Evolutionary conservation across 1,140 invertebrate genomes (phyloP), one percentile per base, ranked within the genome.

Genomic region (Pseudomyrmex dendroicus): DNA sequence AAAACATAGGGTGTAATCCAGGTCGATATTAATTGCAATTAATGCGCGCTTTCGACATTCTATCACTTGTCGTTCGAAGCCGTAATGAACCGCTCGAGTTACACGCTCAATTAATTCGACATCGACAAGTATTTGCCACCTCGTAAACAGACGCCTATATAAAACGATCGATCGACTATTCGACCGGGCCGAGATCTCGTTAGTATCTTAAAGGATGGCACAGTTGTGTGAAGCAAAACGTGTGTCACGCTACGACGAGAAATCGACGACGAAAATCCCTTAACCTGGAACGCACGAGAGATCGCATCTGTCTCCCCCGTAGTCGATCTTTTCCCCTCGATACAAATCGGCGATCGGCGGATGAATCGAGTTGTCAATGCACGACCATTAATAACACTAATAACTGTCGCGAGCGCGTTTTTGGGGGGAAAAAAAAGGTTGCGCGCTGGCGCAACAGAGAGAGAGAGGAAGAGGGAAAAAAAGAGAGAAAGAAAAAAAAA

Each of bases 341-440:
- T 83, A 76, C 85, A 82, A 86, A 86, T 86, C 63, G 68, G n/a
- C 48, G 87, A 88, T 88, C 84, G 73, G 50, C 35, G 82, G 73
- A 89, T 82, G 86, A 86, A 88, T 86, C 87, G 89, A 89, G 83
- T 88, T 86, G 84, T 91, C 90, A 91, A 93, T 91, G 86, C 72
- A 64, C 67, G 48, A 90, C 89, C 91, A 94, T 94, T 93, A 93
- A 94, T 93, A 94, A 94, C 90, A 85, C 91, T 94, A 94, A 94
- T 94, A 93, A 92, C 92, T 90, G 92, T 92, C 91, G 90, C 86
- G 54, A 84, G 61, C 59, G 57, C 62, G 76, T 83, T 88, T 89
- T 87, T 84, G 17, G 77, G 83, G 22, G 3, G 25, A 0, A 85
- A 89, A 86, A 86, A 90, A 83, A 63, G 70, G 72, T 74, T 35